phyloP scores from a whole-genome alignment of 2,888 invertebrate species.

The Pyrrhia umbra region DNA sequence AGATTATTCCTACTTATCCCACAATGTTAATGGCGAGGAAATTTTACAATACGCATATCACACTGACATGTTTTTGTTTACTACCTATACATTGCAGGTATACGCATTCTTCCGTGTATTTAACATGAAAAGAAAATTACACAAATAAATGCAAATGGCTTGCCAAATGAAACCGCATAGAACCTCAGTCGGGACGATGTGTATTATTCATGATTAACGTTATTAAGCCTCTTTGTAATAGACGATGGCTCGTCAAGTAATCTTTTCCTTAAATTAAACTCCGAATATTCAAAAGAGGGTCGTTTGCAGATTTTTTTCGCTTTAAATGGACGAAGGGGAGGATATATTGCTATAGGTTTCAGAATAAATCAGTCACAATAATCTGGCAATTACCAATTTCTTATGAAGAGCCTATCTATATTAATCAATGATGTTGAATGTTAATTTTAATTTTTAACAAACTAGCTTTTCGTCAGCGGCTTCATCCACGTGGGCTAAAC shows the following conservation, averaged over 20 bases:
- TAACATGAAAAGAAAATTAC: not conserved
- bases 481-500: no score
- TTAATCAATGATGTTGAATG: no score
- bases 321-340: constrained; percentile 5
- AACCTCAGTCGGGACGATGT: constrained; percentile 15
- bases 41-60: not conserved
- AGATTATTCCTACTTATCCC: not conserved
- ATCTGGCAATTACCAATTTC: not conserved
- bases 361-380: constrained; percentile 5
- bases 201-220: constrained; percentile 53
- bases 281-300: constrained; percentile 42
- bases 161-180: constrained; percentile 32
- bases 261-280: constrained; percentile 51
- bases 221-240: constrained; percentile 54
- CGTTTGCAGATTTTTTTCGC: constrained; percentile 31
- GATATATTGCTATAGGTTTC: constrained; percentile 4
- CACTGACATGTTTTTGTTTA: not conserved
- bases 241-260: constrained; percentile 48
- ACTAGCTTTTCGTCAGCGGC: no score
- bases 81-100: not conserved
- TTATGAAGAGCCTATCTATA: not conserved
- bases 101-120: not conserved
- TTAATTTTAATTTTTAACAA: no score
- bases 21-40: not conserved
- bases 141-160: constrained; percentile 15